These are phyloP conservation scores for Bombus haemorrhoidalis DNA, from an alignment of 1,140 invertebrate species.

Conservation along the genomic window DNA sequence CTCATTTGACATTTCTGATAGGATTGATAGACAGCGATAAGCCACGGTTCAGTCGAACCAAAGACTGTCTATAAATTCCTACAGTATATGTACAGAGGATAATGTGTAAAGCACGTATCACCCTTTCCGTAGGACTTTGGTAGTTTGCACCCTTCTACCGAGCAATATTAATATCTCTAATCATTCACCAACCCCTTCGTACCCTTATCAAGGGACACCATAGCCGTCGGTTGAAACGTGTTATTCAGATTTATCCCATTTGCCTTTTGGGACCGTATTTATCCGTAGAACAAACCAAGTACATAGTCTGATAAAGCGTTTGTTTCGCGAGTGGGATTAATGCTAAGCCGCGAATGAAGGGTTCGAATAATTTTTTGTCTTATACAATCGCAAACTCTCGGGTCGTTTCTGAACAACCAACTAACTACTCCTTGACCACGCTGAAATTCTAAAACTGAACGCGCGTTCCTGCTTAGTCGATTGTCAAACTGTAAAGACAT, in stretches of 20 bases:
- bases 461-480: too few relatives aligned
- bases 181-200: slow-evolving; percentile 81
- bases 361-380: slow-evolving; percentile 39
- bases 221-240: slow-evolving; percentile 75
- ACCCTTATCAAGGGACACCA: slow-evolving; percentile 80
- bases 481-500: too few relatives aligned
- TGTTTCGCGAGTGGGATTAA: slow-evolving; percentile 71
- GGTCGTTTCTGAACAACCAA: neutral
- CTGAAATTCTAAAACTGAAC: neutral
- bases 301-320: slow-evolving; percentile 72
- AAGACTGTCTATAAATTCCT: neutral
- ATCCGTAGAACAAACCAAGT: slow-evolving; percentile 75
- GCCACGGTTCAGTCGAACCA: slow-evolving; percentile 1
- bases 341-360: slow-evolving; percentile 62
- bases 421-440: neutral
- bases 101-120: slow-evolving; percentile 39
- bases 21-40: slow-evolving; percentile 6
- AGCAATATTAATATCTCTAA: slow-evolving; percentile 82
- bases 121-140: slow-evolving; percentile 56
- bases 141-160: slow-evolving; percentile 72
- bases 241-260: slow-evolving; percentile 81
- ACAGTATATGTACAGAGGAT: neutral
- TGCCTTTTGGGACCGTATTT: slow-evolving; percentile 72
- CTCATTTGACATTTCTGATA: neutral
- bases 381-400: neutral